A percentile compares a stretch with the other conserved stretches of the same genome.
These are phyloP conservation scores for Drosophila auraria DNA, from an alignment of 1,140 invertebrate species.

Conservation along the genomic window DNA sequence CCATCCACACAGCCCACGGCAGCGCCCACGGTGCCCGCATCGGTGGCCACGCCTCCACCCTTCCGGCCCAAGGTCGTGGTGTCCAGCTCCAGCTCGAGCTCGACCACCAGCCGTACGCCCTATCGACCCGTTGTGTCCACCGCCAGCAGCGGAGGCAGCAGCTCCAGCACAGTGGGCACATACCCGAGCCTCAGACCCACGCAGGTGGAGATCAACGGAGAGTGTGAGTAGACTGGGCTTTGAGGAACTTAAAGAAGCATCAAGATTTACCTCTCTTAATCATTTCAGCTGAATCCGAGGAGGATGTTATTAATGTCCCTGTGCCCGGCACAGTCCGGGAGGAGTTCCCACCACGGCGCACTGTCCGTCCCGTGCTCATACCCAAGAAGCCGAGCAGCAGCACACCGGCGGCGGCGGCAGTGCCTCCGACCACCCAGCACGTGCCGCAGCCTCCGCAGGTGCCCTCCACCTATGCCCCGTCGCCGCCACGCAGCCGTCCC, in stretches of 20 bases:
- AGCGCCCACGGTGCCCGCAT: slow-evolving; percentile 70
- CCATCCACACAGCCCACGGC: slow-evolving; percentile 72
- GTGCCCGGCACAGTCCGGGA: slow-evolving; percentile 83
- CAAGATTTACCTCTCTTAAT: not conserved
- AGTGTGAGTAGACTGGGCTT: slow-evolving; percentile 54
- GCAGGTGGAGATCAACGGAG: slow-evolving; percentile 79
- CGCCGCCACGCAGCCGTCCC: slow-evolving; percentile 49
- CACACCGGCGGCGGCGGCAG: slow-evolving; percentile 54
- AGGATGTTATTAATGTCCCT: slow-evolving; percentile 75
- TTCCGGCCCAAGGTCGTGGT: slow-evolving; percentile 59
- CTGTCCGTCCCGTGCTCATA: slow-evolving; percentile 73
- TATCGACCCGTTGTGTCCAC: slow-evolving; percentile 61
- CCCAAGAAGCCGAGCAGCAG: slow-evolving; percentile 75
- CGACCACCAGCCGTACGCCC: slow-evolving; percentile 60
- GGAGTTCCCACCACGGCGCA: slow-evolving; percentile 80
- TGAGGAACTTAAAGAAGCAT: too few relatives aligned
- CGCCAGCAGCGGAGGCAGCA: slow-evolving; percentile 42
- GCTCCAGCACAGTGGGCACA: slow-evolving; percentile 47
- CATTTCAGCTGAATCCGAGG: slow-evolving; percentile 69
- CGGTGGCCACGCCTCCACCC: slow-evolving; percentile 58
- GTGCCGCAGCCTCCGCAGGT: slow-evolving; percentile 35
- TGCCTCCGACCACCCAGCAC: slow-evolving; percentile 52
- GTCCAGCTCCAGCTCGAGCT: slow-evolving; percentile 13
- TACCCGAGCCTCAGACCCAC: slow-evolving; percentile 64
- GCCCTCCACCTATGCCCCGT: slow-evolving; percentile 60